Evolutionary conservation across 2,797 vertebrate species (phyloP), one percentile per base, ranked within the genome.

Genomic region (Mallotus villosus): DNA sequence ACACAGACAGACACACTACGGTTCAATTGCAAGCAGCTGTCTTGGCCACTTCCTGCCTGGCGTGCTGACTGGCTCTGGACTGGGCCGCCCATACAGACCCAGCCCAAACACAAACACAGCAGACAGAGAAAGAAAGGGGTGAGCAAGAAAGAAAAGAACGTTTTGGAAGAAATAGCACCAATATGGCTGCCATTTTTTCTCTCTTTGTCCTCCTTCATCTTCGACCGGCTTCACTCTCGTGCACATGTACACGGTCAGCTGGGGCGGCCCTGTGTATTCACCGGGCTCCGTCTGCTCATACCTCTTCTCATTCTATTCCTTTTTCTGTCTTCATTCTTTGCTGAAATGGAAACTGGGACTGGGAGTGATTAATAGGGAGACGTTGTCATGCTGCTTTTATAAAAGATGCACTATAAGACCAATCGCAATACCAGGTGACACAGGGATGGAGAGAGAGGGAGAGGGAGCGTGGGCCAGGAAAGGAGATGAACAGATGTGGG

Each of bases 11-110:
- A 46, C 41, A 46, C 41, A 55, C 80, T 83, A 75, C 82, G 84
- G 87, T 86, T 88, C 84, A 92, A 91, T 87, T 90, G 84, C 82
- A 87, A 85, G 82, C 87, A 90, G 90, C 89, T 90, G 87, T 81
- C 86, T 78, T 63, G 79, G 84, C 90, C 88, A 86, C 88, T 91
- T 92, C 90, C 91, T 90, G 87, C 84, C 87, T 81, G 84, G 87
- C 85, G 74, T 83, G 84, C 84, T 82, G 86, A 86, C 78, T 78
- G 84, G 64, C 81, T 72, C 78, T 77, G 77, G 74, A 41, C 67
- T 11, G 9, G 37, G 34, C 14, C 70, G 6, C 84, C 79, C 74
- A 60, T 73, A 65, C 76, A 55, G 24, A 75, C 77, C 61, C 74
- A 75, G 75, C 80, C 63, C 51, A 78, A 83, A 89, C 85, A 85